These are phyloP conservation scores for Cephalopholis sonnerati DNA, from an alignment of 2,113 vertebrate species.

Conservation along the genomic window DNA sequence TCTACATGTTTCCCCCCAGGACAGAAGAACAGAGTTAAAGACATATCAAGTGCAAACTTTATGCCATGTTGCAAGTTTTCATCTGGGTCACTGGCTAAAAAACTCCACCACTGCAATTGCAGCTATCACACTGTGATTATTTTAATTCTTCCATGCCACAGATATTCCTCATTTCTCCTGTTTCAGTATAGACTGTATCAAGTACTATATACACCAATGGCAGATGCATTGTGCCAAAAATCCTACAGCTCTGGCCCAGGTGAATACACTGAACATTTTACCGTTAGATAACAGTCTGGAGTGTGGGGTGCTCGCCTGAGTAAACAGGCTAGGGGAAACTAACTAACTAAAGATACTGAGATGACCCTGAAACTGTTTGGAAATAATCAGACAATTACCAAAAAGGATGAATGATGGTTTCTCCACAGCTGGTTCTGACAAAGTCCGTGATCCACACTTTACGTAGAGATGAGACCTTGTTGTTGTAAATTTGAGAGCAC, in stretches of 20 bases:
- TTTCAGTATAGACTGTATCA: conserved; percentile 19
- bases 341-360: conserved; percentile 26
- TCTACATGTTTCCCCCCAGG: background rate
- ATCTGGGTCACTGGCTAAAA: conserved; percentile 6
- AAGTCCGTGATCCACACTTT: conserved; percentile 20
- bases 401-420: conserved; percentile 25
- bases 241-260: conserved; percentile 24
- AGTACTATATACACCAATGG: background rate
- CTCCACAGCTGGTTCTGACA: conserved; percentile 36
- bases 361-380: conserved; percentile 3
- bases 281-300: conserved; percentile 14
- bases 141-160: background rate
- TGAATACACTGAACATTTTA: conserved; percentile 12
- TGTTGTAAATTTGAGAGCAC: conserved; percentile 41
- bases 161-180: conserved; percentile 2
- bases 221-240: conserved; percentile 10
- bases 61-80: conserved; percentile 7
- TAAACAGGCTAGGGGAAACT: conserved; percentile 12
- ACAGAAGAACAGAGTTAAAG: background rate
- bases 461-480: conserved; percentile 21
- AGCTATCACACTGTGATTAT: background rate
- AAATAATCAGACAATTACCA: conserved; percentile 8
- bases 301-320: background rate
- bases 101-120: background rate
- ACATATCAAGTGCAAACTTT: background rate